These are phyloP conservation scores for Crypturellus tataupa DNA, from an alignment of 2,797 vertebrate species.

Conservation along the genomic window DNA sequence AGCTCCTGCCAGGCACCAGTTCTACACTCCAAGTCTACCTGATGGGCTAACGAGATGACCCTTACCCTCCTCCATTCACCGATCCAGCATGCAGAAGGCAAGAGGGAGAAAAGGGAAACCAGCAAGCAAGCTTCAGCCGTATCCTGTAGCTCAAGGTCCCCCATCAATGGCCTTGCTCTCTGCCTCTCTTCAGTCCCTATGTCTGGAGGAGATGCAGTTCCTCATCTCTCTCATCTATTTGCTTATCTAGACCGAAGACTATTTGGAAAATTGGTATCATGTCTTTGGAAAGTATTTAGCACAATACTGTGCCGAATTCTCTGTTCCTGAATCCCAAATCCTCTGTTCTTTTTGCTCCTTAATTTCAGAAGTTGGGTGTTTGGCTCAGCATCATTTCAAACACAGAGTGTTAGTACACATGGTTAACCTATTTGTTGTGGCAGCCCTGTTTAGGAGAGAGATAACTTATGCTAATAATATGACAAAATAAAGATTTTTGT, in stretches of 20 bases:
- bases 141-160: background rate
- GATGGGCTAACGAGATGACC: background rate
- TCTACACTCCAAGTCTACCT: background rate
- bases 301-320: background rate
- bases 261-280: background rate
- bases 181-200: background rate
- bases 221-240: background rate
- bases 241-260: fast-evolving
- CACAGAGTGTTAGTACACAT: fast-evolving
- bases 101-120: too few species aligned
- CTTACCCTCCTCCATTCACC: background rate
- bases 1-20: background rate
- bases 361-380: background rate
- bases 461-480: fast-evolving
- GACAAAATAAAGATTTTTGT: background rate
- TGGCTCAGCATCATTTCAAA: background rate
- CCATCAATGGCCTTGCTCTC: background rate
- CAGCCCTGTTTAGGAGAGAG: background rate
- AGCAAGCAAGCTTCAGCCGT: background rate
- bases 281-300: background rate
- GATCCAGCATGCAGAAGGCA: background rate
- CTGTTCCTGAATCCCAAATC: background rate
- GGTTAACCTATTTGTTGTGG: background rate
- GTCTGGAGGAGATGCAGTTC: background rate
- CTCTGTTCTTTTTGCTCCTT: background rate